Evolutionary conservation across 2,797 vertebrate genomes (phyloP).

Genomic region (Salmo trutta): DNA sequence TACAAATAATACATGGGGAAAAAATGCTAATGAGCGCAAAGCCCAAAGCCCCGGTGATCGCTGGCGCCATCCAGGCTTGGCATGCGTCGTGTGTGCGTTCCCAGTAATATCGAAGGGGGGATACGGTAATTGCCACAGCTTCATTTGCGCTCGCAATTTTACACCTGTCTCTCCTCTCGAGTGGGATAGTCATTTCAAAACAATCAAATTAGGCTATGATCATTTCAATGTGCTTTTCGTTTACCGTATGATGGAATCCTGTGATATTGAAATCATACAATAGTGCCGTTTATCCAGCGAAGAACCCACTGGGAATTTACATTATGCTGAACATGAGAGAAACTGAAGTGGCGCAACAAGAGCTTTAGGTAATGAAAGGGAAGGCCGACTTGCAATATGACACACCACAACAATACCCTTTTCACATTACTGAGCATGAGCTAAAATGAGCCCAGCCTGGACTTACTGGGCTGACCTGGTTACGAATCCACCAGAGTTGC

Average conservation of each 20-base stretch:
- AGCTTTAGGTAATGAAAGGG: background rate
- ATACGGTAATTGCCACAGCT: constrained; percentile 61
- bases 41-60: constrained; percentile 51
- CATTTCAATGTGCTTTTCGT: background rate
- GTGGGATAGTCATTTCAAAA: background rate
- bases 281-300: background rate
- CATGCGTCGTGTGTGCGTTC: constrained; percentile 43
- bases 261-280: too few species aligned
- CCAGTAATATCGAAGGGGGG: constrained; percentile 53
- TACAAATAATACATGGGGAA: constrained; percentile 28
- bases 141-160: constrained; percentile 66
- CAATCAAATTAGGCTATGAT: background rate
- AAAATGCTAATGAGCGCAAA: constrained; percentile 65
- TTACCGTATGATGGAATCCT: background rate
- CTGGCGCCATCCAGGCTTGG: constrained; percentile 49
- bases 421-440: background rate
- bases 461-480: background rate
- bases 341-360: background rate
- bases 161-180: constrained; percentile 34
- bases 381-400: background rate
- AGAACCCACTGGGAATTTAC: background rate
- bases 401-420: background rate
- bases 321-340: background rate
- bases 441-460: background rate
- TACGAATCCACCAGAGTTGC: background rate